phyloP scores from a whole-genome alignment of 2,113 vertebrate species.

The Leptobrachium leishanense region DNA sequence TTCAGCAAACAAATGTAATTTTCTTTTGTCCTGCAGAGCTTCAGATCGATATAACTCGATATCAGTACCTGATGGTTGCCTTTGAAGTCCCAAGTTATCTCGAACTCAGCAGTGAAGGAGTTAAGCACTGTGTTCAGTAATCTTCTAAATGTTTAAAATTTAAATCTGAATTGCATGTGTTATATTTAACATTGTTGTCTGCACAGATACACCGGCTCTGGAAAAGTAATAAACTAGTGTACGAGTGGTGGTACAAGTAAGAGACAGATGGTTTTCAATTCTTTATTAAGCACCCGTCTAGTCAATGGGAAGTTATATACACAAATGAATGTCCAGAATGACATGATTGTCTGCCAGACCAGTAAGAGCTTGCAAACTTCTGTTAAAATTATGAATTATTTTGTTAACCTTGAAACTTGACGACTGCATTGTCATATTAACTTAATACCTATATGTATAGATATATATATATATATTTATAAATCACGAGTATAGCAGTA shows the following conservation, averaged over 20 bases:
- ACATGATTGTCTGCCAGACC: conserved; percentile 42
- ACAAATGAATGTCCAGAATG: conserved; percentile 31
- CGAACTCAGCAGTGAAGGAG: too few relatives aligned
- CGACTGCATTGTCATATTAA: not conserved
- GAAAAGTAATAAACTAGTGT: conserved; percentile 42
- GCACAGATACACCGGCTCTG: conserved; percentile 26
- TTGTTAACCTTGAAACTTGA: conserved; percentile 19
- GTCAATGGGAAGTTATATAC: conserved; percentile 16
- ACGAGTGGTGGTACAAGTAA: conserved; percentile 34
- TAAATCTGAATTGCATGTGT: conserved; percentile 18
- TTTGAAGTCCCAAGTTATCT: too few relatives aligned
- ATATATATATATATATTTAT: too few relatives aligned
- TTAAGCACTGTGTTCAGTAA: not conserved
- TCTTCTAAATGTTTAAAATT: conserved; percentile 1
- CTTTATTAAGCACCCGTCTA: not conserved
- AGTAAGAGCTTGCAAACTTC: conserved; percentile 42
- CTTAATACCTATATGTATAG: not conserved
- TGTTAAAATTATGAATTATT: conserved; percentile 22
- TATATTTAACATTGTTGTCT: conserved; percentile 29
- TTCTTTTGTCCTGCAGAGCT: too few relatives aligned
- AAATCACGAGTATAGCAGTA: too few relatives aligned
- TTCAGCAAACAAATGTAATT: too few relatives aligned
- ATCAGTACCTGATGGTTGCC: too few relatives aligned
- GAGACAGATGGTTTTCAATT: conserved; percentile 33
- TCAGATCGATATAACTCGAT: too few relatives aligned